Conservation (phyloP, 2,113 vertebrate species). For the Phalacrocorax brasilianus region DNA sequence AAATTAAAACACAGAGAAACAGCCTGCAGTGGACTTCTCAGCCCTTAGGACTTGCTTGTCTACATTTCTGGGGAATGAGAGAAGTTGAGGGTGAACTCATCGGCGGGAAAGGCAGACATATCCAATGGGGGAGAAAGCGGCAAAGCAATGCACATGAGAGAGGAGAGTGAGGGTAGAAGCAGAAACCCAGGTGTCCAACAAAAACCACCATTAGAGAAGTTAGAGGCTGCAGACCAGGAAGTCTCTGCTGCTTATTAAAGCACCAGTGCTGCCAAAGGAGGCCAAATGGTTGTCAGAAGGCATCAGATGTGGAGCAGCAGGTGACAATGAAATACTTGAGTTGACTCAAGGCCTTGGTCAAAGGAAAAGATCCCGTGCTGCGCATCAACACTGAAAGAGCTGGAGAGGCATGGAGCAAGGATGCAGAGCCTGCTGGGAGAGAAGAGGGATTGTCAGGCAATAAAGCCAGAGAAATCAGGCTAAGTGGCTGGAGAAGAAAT, state of each 20-base stretch:
- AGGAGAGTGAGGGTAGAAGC: neutral
- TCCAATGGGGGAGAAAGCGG: neutral
- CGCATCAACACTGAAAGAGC: neutral
- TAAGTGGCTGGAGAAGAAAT: neutral
- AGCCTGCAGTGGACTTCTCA: neutral
- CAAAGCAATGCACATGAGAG: neutral
- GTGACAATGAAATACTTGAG: neutral
- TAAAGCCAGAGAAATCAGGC: neutral
- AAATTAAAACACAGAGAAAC: neutral
- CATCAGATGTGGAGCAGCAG: neutral
- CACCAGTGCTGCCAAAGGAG: neutral
- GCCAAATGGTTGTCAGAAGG: neutral
- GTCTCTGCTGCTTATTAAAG: neutral
- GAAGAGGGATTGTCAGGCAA: neutral
- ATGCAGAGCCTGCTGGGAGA: neutral
- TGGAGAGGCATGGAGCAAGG: accelerated
- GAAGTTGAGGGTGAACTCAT: neutral
- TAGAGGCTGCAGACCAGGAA: neutral
- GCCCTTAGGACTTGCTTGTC: neutral
- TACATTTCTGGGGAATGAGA: neutral
- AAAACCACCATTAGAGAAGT: neutral
- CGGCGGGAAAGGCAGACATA: neutral
- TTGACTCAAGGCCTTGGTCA: neutral
- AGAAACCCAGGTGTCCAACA: neutral
- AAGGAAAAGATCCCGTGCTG: neutral